These are phyloP conservation scores for Nephrotoma flavescens DNA, from an alignment of 2,888 invertebrate genomes.

Conservation along the genomic window DNA sequence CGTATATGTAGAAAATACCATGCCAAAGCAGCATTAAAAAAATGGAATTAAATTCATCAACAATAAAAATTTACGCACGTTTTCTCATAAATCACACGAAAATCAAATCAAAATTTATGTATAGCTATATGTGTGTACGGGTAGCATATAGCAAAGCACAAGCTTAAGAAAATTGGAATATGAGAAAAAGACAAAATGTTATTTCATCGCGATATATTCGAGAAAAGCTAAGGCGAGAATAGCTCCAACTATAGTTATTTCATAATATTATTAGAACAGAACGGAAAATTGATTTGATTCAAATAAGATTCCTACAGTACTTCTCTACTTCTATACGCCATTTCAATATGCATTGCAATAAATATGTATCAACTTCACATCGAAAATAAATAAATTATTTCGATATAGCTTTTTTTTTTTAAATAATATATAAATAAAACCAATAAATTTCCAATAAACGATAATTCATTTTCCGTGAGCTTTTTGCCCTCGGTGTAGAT, in stretches of 20 bases:
- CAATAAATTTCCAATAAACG: background rate
- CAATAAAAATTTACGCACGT: constrained; percentile 2
- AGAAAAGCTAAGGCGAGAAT: background rate
- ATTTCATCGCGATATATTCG: background rate
- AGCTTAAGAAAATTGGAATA: background rate
- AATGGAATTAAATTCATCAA: background rate
- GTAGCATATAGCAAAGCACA: background rate
- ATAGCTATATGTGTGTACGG: background rate
- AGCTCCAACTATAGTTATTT: background rate
- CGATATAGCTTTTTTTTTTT: background rate
- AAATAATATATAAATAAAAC: background rate
- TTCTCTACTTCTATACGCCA: background rate
- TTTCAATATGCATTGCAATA: background rate
- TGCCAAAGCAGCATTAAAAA: background rate
- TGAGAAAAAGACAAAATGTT: background rate
- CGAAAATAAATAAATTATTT: background rate
- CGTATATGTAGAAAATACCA: background rate
- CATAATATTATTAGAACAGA: background rate
- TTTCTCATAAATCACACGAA: constrained; percentile 2
- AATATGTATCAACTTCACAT: background rate
- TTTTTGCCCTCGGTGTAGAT: background rate
- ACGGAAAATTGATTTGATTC: background rate
- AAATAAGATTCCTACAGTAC: background rate
- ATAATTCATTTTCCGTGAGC: background rate
- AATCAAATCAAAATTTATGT: background rate